These are phyloP conservation scores for Apis mellifera DNA, from an alignment of 1,140 invertebrate genomes.

Conservation along the genomic window DNA sequence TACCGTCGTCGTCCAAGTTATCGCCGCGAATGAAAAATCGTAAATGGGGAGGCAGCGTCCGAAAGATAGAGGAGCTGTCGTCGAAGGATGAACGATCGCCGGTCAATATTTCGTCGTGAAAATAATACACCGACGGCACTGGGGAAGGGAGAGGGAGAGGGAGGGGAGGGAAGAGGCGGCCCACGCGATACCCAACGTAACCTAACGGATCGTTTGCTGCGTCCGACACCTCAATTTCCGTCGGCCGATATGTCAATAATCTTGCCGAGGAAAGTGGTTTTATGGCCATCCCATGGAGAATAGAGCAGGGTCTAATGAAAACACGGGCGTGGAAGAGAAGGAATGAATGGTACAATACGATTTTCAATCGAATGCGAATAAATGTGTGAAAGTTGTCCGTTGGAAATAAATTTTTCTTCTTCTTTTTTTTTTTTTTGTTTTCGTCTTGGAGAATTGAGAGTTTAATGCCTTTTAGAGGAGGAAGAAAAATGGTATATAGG, in stretches of 20 bases:
- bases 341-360: too few species aligned
- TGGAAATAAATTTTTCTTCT: too few species aligned
- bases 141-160: not conserved
- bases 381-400: too few species aligned
- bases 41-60: too few species aligned
- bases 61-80: constrained; percentile 31
- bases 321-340: too few species aligned
- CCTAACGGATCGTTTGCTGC: constrained; percentile 47
- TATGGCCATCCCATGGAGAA: constrained; percentile 37
- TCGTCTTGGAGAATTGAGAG: too few species aligned
- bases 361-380: too few species aligned
- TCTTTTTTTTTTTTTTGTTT: too few species aligned
- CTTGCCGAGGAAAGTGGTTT: constrained; percentile 46
- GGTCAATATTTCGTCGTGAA: constrained; percentile 43
- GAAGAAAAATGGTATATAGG: too few species aligned
- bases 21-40: constrained; percentile 13
- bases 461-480: too few species aligned
- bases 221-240: constrained; percentile 56
- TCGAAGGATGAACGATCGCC: constrained; percentile 36
- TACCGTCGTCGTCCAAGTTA: not conserved
- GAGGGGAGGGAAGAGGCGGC: too few species aligned
- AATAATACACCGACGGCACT: constrained; percentile 42
- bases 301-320: constrained; percentile 7
- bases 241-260: constrained; percentile 61
- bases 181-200: constrained; percentile 37